These are phyloP conservation scores for Drosophila putrida DNA, from an alignment of 2,888 invertebrate species.

Conservation along the genomic window DNA sequence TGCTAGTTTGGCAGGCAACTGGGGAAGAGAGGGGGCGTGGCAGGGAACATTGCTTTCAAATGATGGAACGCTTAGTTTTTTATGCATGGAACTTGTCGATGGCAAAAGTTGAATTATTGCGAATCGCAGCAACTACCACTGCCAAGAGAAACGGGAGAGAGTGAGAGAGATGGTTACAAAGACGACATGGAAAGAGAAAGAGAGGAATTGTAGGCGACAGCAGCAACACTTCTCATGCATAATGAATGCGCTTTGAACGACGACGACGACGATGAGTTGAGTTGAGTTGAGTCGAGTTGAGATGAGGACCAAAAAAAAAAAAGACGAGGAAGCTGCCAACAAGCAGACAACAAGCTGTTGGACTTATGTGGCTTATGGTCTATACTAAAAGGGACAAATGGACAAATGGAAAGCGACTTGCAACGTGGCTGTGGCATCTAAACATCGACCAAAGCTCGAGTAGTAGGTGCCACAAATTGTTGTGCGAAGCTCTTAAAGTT, in stretches of 20 bases:
- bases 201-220: neutral
- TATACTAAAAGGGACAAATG: neutral
- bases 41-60: constrained; percentile 33
- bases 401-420: neutral
- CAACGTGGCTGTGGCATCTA: neutral
- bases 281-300: neutral
- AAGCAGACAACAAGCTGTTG: constrained; percentile 61
- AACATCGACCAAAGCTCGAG: constrained; percentile 5
- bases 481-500: constrained; percentile 41
- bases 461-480: constrained; percentile 51
- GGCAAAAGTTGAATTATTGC: constrained; percentile 72
- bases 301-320: neutral
- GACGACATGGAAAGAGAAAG: neutral
- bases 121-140: constrained; percentile 19
- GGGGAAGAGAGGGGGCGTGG: neutral
- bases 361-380: constrained; percentile 66
- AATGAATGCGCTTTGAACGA: constrained; percentile 52
- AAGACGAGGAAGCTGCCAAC: constrained; percentile 2
- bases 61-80: constrained; percentile 66
- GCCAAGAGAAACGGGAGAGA: neutral
- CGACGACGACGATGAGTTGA: constrained; percentile 18
- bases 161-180: neutral
- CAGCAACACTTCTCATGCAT: constrained; percentile 50
- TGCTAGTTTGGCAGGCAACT: constrained; percentile 11
- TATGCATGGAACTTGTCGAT: constrained; percentile 71